Conservation (phyloP, 1,140 invertebrate species). For the Drosophila guanche region DNA sequence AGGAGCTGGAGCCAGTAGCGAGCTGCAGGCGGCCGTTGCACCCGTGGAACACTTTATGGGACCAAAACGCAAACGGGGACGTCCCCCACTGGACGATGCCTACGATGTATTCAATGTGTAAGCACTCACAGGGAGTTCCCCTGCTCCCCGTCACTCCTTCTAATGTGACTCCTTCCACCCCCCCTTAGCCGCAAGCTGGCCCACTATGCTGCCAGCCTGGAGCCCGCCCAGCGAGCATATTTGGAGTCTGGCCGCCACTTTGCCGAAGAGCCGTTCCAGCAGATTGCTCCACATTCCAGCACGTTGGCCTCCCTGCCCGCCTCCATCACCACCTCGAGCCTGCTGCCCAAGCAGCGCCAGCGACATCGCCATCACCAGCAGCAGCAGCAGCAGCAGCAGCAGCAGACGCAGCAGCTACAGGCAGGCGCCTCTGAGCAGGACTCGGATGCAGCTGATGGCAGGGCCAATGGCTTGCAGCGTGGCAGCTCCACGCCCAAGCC, state of each 20-base stretch:
- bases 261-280: slow-evolving; percentile 51
- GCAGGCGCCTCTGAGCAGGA: slow-evolving; percentile 35
- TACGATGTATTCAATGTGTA: slow-evolving; percentile 83
- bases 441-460: slow-evolving; percentile 21
- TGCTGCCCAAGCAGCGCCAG: slow-evolving; percentile 75
- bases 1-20: slow-evolving; percentile 8
- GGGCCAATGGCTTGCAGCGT: slow-evolving; percentile 22
- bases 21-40: slow-evolving; percentile 33
- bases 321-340: slow-evolving; percentile 29
- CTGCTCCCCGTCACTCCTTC: background rate
- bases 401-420: slow-evolving; percentile 36
- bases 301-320: slow-evolving; percentile 61
- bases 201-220: slow-evolving; percentile 69
- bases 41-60: slow-evolving; percentile 67
- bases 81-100: slow-evolving; percentile 87
- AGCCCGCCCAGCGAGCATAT: slow-evolving; percentile 71
- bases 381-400: slow-evolving; percentile 39
- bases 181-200: slow-evolving; percentile 65
- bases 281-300: slow-evolving; percentile 47
- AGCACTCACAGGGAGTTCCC: slow-evolving; percentile 7
- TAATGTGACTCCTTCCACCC: no score
- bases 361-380: slow-evolving; percentile 62
- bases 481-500: slow-evolving; percentile 31
- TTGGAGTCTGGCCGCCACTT: slow-evolving; percentile 68
- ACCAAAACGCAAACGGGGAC: slow-evolving; percentile 85